A percentile compares a stretch with the other conserved stretches of the same genome.
Evolutionary conservation across 2,888 invertebrate species (phyloP).

Genomic region (Drosophila formosana): DNA sequence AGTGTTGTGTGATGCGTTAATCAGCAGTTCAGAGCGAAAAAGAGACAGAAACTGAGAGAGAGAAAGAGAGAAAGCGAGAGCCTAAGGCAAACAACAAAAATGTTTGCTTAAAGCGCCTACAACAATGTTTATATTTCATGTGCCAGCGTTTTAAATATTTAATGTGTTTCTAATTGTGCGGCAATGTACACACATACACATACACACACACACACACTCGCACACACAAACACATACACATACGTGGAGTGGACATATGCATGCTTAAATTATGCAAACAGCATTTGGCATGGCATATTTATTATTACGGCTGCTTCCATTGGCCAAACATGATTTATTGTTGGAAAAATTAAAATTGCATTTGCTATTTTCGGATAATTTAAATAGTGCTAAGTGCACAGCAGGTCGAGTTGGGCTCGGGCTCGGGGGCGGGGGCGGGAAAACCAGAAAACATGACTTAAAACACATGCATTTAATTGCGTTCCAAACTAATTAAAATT

Average conservation of each 20-base stretch:
- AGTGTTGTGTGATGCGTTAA: slow-evolving; percentile 44
- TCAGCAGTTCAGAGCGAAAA: slow-evolving; percentile 25
- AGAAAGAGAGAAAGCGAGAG: not conserved
- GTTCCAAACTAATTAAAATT: slow-evolving; percentile 77
- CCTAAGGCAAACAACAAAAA: slow-evolving; percentile 35
- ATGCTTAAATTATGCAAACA: slow-evolving; percentile 44
- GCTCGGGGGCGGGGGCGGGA: too few relatives aligned
- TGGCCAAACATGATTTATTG: slow-evolving; percentile 63
- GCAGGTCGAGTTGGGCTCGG: slow-evolving; percentile 6
- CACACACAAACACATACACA: not conserved
- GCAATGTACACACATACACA: slow-evolving; percentile 42
- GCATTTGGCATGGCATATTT: slow-evolving; percentile 52
- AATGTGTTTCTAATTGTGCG: slow-evolving; percentile 75
- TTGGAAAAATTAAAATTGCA: slow-evolving; percentile 63
- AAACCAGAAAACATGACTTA: slow-evolving; percentile 13
- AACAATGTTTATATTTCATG: slow-evolving; percentile 54
- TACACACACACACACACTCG: slow-evolving; percentile 19
- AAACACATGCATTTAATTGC: slow-evolving; percentile 59
- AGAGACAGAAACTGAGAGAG: not conserved
- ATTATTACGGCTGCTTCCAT: slow-evolving; percentile 26
- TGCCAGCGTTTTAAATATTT: slow-evolving; percentile 67
- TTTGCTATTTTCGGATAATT: slow-evolving; percentile 34
- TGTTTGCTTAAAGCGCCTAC: slow-evolving; percentile 46
- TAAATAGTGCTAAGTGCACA: slow-evolving; percentile 62
- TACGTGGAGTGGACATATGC: slow-evolving; percentile 6